Base-by-base conservation (phyloP, 2,888 invertebrate species). In the Ochropleura leucogaster region DNA sequence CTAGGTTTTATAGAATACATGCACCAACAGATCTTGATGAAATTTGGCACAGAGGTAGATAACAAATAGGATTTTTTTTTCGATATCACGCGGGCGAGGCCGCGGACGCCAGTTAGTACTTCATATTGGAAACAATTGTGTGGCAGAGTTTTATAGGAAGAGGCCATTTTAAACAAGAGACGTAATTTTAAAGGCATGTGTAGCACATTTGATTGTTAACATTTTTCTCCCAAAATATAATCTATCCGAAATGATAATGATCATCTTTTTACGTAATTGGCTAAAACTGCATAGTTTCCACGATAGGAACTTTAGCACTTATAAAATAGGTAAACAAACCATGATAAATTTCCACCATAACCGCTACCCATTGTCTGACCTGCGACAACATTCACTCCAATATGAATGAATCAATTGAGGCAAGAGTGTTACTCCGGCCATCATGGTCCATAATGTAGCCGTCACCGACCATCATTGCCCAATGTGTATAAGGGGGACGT, bases 391-490 rank as follows among this genome's bases (percentile, higher is more conserved):
- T 42, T 62, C 57, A n/a, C 77, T 84, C 18, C 63, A 84, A 81
- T 72, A 82, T 82, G 72, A 64, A 82, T 84, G 82, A 77, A 70
- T 84, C 82, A 81, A 82, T 82, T 72, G 72, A 60, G 77, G 63
- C 68, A 47, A 70, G 72, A 68, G 51, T 59, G 62, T 66, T 59
- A 64, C 9, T 30, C 10, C 30, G 53, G 63, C 76, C 72, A 81
- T 77, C 64, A 77, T 57, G 18, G 64, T 82, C 20, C 67, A 81
- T 81, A 72, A 72, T 81, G 57, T 60, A 84, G 40, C 76, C 44
- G 60, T 60, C 67, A 69, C 60, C 49, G 66, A 3, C 49, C 63
- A 76, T 68, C 47, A 72, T 46, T n/a, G 53, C 3, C 53, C 44
- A 20, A 7, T 47, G 60, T 64, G 49, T 79, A 44, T 72, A 62